Base-by-base conservation (phyloP, 2,888 invertebrate species). In the Hemicrepidius hirtus region DNA sequence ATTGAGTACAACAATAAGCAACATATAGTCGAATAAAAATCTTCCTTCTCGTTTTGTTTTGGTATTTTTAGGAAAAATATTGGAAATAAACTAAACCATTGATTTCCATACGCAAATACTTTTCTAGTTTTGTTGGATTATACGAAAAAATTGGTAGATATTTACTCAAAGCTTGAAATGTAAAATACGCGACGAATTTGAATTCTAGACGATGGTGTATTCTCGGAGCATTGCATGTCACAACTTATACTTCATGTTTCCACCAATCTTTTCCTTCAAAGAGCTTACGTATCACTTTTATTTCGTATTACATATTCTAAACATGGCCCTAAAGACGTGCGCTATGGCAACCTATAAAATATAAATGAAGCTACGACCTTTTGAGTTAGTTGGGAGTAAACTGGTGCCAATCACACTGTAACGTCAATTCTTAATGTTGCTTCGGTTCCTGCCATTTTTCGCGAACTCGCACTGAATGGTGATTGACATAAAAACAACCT, bases 131-230 rank as follows among this genome's bases (percentile, higher is more conserved):
- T 41, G 6, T 41, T 40, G 41, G 7, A 41, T n/a, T 13, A 57
- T 20, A 21, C 10, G 44, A 46, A 57, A 66, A 55, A 66, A 66
- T 49, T 46, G 35, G 41, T 49, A 46, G 32, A 50, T 66, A 67
- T 71, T 71, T 71, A 67, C 66, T 37, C 35, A 40, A 24, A 53
- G 66, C 62, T 71, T 71, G 44, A 71, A 55, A 71, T 71, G 71
- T 50, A 71, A 71, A 71, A 67, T 57, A 13, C 40, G n/a, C 50
- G 66, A 62, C 71, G 66, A 72, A 72, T 68, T 60, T 72, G 67
- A 72, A 68, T 72, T 68, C 68, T 68, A 68, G 37, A 72, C 68
- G 63, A 63, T 64, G 40, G 32, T 55, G 60, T 71, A 65, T 60
- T 24, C 59, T 70, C 57, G 46, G 21, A 53, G 60, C 41, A 62